Conservation (phyloP, 2,797 vertebrate species). For the Chloroceryle inda region DNA sequence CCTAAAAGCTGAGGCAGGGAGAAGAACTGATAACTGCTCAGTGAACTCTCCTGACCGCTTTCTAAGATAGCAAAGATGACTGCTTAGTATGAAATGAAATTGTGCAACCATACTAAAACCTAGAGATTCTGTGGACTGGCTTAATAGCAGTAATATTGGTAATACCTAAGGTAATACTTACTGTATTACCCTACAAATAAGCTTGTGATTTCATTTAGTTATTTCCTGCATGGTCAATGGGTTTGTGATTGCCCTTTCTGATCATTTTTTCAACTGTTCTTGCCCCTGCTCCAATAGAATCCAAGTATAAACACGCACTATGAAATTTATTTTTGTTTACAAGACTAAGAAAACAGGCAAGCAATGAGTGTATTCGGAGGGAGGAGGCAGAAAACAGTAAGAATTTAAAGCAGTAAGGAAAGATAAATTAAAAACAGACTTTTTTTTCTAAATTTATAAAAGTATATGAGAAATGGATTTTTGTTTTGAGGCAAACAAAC, state of each 20-base stretch:
- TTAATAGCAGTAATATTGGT: background rate
- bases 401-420: background rate
- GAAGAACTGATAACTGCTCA: background rate
- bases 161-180: no score
- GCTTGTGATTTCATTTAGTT: background rate
- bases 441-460: background rate
- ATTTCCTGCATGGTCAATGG: background rate
- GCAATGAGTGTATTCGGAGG: background rate
- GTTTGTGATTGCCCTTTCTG: background rate
- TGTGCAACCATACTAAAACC: background rate
- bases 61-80: background rate
- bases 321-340: background rate
- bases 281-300: background rate
- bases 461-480: background rate
- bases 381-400: background rate
- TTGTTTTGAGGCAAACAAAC: background rate
- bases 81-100: slow-evolving; percentile 9
- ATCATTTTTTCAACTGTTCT: background rate
- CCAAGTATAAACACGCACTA: background rate
- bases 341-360: background rate
- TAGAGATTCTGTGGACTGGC: background rate
- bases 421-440: background rate
- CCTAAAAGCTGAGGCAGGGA: background rate
- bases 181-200: background rate
- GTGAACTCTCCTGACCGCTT: background rate